Evolutionary conservation across 2,888 invertebrate species (phyloP).

Genomic region (Amphiduros pacificus): DNA sequence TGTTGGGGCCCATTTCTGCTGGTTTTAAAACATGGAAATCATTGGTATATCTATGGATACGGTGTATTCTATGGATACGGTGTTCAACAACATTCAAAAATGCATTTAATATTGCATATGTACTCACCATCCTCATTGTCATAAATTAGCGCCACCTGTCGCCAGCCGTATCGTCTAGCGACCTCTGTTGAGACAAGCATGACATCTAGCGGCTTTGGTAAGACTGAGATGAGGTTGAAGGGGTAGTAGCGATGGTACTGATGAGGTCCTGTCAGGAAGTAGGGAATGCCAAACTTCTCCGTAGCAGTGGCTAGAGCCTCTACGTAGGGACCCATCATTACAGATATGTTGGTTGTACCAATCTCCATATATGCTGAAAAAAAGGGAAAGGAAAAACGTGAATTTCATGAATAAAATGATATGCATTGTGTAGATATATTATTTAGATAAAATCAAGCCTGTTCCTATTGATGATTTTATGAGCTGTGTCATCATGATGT

Average conservation of each 20-base stretch:
- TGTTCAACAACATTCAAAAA: too few species aligned
- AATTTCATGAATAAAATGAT: too few species aligned
- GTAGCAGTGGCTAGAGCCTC: conserved; percentile 39
- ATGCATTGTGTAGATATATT: too few species aligned
- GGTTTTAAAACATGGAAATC: too few species aligned
- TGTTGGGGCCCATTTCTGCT: too few species aligned
- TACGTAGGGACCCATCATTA: conserved; percentile 45
- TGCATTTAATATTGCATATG: too few species aligned
- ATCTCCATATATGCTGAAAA: conserved; percentile 29
- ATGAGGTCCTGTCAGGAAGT: conserved; percentile 40
- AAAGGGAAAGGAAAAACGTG: not conserved
- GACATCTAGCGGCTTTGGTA: conserved; percentile 17
- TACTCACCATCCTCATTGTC: conserved; percentile 16
- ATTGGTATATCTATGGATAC: too few species aligned
- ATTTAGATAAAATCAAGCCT: too few species aligned
- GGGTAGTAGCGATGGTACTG: conserved; percentile 36
- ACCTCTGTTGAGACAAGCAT: conserved; percentile 16
- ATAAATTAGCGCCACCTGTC: conserved; percentile 18
- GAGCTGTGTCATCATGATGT: too few species aligned
- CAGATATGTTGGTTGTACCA: conserved; percentile 32
- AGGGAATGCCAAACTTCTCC: conserved; percentile 43
- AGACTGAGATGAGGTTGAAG: conserved; percentile 27
- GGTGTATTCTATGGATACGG: not conserved
- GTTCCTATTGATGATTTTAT: too few species aligned
- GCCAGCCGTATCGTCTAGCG: conserved; percentile 18